A percentile compares a stretch with the other conserved stretches of the same genome.
Conservation (phyloP, 2,113 vertebrate genomes). For the Oostethus manadensis region DNA sequence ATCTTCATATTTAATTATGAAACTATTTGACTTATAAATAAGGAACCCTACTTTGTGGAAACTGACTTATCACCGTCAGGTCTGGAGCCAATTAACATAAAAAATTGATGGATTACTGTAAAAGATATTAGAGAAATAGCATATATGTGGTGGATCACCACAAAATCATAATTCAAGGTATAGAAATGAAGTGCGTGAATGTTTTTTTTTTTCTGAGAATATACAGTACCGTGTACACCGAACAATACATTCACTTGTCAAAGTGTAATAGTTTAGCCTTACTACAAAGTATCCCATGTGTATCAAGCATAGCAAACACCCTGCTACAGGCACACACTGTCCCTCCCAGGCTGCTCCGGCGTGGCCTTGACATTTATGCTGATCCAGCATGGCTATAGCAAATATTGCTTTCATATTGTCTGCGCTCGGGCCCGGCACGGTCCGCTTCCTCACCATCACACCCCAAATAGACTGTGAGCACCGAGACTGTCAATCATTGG, state of each 20-base stretch:
- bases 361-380: constrained; percentile 64
- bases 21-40: too few relatives aligned
- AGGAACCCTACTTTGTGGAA: too few relatives aligned
- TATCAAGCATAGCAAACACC: constrained; percentile 8
- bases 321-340: constrained; percentile 5
- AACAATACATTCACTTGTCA: neutral
- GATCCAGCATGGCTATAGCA: constrained; percentile 66
- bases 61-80: too few relatives aligned
- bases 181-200: too few relatives aligned
- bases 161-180: too few relatives aligned
- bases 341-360: constrained; percentile 15
- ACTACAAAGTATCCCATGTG: neutral
- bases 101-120: too few relatives aligned
- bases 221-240: too few relatives aligned
- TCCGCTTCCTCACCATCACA: constrained; percentile 59
- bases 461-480: constrained; percentile 67
- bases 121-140: too few relatives aligned
- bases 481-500: constrained; percentile 63
- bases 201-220: too few relatives aligned
- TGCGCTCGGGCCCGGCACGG: constrained; percentile 49
- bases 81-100: too few relatives aligned
- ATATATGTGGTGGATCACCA: too few relatives aligned
- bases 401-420: constrained; percentile 64
- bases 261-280: neutral
- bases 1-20: too few relatives aligned